Conservation (phyloP, 2,888 invertebrate species). For the Caenorhabditis parvicauda region DNA sequence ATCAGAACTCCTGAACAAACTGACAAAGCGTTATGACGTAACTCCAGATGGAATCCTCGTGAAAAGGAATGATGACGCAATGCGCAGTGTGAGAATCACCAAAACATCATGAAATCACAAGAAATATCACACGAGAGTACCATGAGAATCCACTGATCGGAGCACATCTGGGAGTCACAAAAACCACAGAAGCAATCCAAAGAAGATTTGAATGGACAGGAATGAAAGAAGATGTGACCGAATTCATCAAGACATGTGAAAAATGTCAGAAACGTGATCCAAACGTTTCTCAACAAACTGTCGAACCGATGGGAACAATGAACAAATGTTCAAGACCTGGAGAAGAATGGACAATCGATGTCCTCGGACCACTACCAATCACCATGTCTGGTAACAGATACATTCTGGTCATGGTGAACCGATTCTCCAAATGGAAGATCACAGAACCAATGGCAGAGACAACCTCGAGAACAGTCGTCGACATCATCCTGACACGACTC, state of each 20-base stretch:
- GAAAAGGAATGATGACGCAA: too few relatives aligned
- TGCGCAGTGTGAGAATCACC: too few relatives aligned
- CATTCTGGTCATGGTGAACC: slow-evolving; percentile 7
- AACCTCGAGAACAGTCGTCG: background rate
- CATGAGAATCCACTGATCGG: slow-evolving; percentile 5
- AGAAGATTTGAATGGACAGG: slow-evolving; percentile 11
- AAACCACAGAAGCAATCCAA: slow-evolving; percentile 4
- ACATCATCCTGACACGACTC: slow-evolving; percentile 3
- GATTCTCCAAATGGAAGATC: slow-evolving; percentile 15
- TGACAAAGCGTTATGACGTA: too few relatives aligned
- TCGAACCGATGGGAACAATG: slow-evolving; percentile 10
- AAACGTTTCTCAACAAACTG: slow-evolving; percentile 7
- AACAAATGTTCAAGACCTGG: slow-evolving; percentile 2
- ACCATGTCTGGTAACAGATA: slow-evolving; percentile 14
- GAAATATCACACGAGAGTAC: slow-evolving; percentile 6
- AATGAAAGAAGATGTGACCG: slow-evolving; percentile 5
- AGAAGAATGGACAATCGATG: slow-evolving; percentile 11
- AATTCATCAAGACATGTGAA: slow-evolving; percentile 4
- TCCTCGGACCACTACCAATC: slow-evolving; percentile 13
- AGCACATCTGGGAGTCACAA: slow-evolving; percentile 14
- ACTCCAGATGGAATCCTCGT: too few relatives aligned
- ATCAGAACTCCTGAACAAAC: too few relatives aligned
- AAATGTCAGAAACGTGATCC: slow-evolving; percentile 9
- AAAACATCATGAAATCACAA: background rate
- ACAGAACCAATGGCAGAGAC: slow-evolving; percentile 6